Evolutionary conservation across 2,113 vertebrate species (phyloP), one percentile per base, ranked within the genome.

Genomic region (Anas platyrhynchos): DNA sequence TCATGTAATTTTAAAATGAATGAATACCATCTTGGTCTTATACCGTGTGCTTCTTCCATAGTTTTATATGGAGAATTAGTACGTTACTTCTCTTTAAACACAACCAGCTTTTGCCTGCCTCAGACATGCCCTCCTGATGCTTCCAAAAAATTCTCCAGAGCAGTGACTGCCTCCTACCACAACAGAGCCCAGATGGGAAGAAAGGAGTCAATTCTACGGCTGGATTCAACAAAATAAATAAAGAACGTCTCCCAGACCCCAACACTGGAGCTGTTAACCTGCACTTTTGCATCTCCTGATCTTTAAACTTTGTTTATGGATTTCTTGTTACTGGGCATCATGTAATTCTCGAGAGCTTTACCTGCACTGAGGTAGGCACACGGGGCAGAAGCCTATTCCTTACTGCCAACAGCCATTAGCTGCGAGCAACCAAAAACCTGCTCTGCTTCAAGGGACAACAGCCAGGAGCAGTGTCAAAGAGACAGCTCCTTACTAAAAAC

Each of bases 181-280:
- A 55, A 36, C 5, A 46, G 27, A 59, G 8, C 5, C 5, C 32
- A 27, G 38, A 25, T 23, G 7, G n/a, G 34, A 38, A n/a, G 31
- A 4, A 3, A 71, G 9, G 20, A 73, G 46, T 58, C 1, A 3
- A 67, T 16, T n/a, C 44, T 36, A 26, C 72, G 32, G 29, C 54
- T 3, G 69, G 44, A 9, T 77, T 86, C 32, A 63, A 68, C 22
- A 91, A 75, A 36, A 15, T 23, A 61, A 41, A 41, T 25, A 62
- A 41, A 41, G 6, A 38, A 38, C 46, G 7, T 22, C 12, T 16
- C 54, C 29, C 55, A 34, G 17, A 38, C 22, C 61, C 17, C 6
- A 1, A 0, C 59, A 65, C 23, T 0, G 2, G 21, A 84, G 48
- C 5, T 78, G 13, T 32, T 65, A 78, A 16, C 15, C 46, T 63